Conservation (phyloP, 1,140 invertebrate genomes). For the Dolichoris vasculosae region DNA sequence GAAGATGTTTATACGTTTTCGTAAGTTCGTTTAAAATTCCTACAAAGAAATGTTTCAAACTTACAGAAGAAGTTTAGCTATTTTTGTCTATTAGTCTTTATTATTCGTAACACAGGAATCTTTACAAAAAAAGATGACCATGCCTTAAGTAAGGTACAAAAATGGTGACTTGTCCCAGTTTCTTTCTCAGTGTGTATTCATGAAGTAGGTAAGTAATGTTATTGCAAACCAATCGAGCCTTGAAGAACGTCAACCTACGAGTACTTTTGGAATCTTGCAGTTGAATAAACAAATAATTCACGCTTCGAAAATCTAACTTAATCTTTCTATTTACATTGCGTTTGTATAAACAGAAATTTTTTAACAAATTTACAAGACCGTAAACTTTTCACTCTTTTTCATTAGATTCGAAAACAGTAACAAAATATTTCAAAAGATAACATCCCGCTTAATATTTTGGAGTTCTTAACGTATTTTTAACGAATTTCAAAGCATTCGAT, state of each 20-base stretch:
- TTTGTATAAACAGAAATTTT: no score
- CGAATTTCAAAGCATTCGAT: no score
- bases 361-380: no score
- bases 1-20: neutral
- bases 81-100: neutral
- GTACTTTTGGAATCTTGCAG: neutral
- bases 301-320: neutral
- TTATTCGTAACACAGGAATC: neutral
- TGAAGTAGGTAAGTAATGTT: conserved; percentile 7
- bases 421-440: no score
- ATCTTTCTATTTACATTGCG: neutral
- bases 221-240: neutral
- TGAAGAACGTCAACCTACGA: neutral
- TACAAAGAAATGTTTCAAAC: neutral
- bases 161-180: neutral
- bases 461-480: no score
- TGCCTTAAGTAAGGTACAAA: neutral
- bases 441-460: no score
- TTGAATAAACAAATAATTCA: neutral
- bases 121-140: neutral
- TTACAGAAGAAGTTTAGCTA: neutral
- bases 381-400: no score
- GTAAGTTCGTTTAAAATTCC: neutral
- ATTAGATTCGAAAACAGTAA: no score
- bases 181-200: neutral